Evolutionary conservation across 1,140 invertebrate species (phyloP).

Genomic region (Drosophila hydei): DNA sequence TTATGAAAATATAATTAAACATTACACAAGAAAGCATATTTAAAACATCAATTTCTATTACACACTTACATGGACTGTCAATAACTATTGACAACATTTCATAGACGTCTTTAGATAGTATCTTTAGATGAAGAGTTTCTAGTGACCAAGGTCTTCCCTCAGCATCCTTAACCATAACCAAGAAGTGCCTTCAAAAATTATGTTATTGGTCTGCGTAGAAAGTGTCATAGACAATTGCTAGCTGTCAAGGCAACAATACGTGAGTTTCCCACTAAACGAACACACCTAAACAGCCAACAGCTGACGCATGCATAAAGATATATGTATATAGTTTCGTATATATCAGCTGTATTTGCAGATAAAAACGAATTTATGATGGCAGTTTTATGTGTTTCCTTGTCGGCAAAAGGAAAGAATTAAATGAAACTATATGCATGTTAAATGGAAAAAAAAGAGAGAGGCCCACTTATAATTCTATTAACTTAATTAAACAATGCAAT

Average conservation of each 20-base stretch:
- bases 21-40: too few relatives aligned
- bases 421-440: conserved; percentile 15
- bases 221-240: too few relatives aligned
- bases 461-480: conserved; percentile 79
- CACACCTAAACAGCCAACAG: neutral
- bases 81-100: too few relatives aligned
- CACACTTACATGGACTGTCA: too few relatives aligned
- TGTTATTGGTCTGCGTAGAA: too few relatives aligned
- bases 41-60: too few relatives aligned
- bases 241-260: neutral
- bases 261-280: neutral
- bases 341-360: conserved; percentile 45
- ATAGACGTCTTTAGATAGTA: too few relatives aligned
- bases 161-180: too few relatives aligned
- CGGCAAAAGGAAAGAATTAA: conserved; percentile 9
- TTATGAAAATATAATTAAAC: too few relatives aligned
- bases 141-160: too few relatives aligned
- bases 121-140: too few relatives aligned
- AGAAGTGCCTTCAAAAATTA: too few relatives aligned
- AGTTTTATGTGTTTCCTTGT: conserved; percentile 55
- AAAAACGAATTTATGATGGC: conserved; percentile 69
- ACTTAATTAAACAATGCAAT: conserved; percentile 77
- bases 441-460: conserved; percentile 19
- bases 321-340: conserved; percentile 4
- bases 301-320: neutral